Evolutionary conservation across 2,113 vertebrate genomes (phyloP).

Genomic region (Chaetorhynchus papuensis): DNA sequence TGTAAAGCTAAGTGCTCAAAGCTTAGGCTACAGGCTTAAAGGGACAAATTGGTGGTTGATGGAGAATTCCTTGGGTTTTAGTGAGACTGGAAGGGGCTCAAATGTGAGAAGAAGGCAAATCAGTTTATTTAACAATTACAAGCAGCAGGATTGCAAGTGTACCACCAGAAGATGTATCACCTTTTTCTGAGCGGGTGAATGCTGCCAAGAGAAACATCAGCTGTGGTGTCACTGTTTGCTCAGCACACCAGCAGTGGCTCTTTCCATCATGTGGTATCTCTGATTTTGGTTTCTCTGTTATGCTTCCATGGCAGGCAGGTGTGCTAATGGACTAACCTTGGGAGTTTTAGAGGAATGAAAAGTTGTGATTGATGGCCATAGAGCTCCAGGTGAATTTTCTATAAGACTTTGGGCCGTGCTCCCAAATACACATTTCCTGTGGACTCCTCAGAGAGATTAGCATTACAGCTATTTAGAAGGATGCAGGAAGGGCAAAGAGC

Average conservation of each 20-base stretch:
- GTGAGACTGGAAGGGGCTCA: neutral
- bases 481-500: neutral
- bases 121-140: neutral
- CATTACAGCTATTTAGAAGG: neutral
- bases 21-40: neutral
- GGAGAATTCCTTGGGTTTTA: neutral
- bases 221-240: neutral
- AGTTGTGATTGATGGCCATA: neutral
- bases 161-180: neutral
- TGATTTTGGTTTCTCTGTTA: rapidly evolving
- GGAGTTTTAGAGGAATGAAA: neutral
- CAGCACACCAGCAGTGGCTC: neutral
- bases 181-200: neutral
- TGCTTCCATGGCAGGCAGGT: neutral
- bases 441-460: neutral
- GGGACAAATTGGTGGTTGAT: too few relatives aligned
- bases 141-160: neutral
- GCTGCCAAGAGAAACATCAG: neutral
- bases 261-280: neutral
- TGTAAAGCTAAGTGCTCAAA: neutral
- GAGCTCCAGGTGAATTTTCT: neutral
- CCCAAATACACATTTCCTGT: neutral
- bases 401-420: neutral
- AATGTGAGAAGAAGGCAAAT: neutral
- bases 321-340: neutral